Base-by-base conservation (phyloP, 1,140 invertebrate genomes). In the Lordiphosa mommai region DNA sequence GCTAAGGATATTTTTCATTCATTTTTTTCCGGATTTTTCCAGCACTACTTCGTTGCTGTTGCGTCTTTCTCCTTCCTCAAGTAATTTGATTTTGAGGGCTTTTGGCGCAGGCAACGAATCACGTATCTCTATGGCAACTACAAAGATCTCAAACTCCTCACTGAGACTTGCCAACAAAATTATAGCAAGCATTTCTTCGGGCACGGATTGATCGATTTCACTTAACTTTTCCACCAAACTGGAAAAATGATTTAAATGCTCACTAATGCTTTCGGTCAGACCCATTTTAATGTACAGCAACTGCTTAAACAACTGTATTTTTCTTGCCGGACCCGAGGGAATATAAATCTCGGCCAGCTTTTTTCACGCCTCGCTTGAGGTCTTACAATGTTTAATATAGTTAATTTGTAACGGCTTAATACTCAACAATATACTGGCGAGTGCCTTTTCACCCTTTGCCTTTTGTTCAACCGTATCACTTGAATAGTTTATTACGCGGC, bases 21-120 rank as follows among this genome's bases (percentile, higher is more conserved):
- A n/a, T 52, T 52, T 37, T 9, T 38, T 13, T 17, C 57, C 51
- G 13, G n/a, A 12, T 40, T 33, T 44, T 33, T 65, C 61, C 23
- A 44, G 53, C n/a, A n/a, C n/a, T 9, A 38, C 12, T 16, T 59
- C 23, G 23, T 59, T 53, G 3, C 40, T 40, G 16, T 51, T 59
- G 10, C 40, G 40, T 27, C 46, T 23, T 17, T 48, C 46, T 16
- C 46, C 46, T 10, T 32, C 27, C 30, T 47, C 23, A n/a, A 47
- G 27, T 16, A 47, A 47, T 47, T 47, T 47, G 0, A 47, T 32
- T 30, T 47, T 47, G 13, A 47, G 27, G n/a, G n/a, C n/a, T n/a
- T n/a, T n/a, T n/a, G n/a, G n/a, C n/a, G n/a, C n/a, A n/a, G n/a
- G n/a, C n/a, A n/a, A n/a, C n/a, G n/a, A n/a, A n/a, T n/a, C n/a